A percentile compares a stretch with the other conserved stretches of the same genome.
These are phyloP conservation scores for Rallus crepitans DNA, from an alignment of 2,797 vertebrate genomes.

Conservation along the genomic window DNA sequence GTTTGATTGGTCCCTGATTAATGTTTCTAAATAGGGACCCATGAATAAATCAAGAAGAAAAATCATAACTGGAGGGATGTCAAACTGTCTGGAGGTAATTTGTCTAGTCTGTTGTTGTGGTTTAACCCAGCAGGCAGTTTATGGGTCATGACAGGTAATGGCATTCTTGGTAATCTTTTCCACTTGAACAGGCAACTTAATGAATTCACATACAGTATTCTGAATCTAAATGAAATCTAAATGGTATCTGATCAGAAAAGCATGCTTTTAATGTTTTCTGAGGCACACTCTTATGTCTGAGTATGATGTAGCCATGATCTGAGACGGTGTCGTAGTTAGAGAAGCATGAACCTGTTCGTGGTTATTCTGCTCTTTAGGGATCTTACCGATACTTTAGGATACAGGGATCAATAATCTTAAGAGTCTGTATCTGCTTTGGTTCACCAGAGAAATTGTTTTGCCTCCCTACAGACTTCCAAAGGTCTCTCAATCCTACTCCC, in stretches of 20 bases:
- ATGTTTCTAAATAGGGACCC: background rate
- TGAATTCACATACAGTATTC: background rate
- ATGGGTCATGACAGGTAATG: background rate
- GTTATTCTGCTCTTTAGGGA: background rate
- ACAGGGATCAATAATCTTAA: background rate
- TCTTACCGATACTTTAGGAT: background rate
- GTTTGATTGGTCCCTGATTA: background rate
- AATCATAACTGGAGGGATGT: background rate
- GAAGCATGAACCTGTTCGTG: background rate
- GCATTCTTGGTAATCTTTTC: background rate
- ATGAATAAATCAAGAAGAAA: conserved; percentile 17
- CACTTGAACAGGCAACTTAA: background rate
- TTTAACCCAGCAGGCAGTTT: background rate
- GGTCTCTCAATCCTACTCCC: background rate
- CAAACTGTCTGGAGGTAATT: background rate
- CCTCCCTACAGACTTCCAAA: background rate
- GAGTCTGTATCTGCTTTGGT: background rate
- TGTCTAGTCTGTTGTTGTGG: background rate
- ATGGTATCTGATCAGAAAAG: background rate
- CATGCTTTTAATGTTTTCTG: background rate
- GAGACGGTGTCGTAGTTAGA: background rate
- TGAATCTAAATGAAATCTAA: background rate
- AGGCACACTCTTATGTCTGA: background rate
- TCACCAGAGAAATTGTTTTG: background rate
- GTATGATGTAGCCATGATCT: background rate